A percentile compares a stretch with the other conserved stretches of the same genome.
phyloP scores from a whole-genome alignment of 2,113 vertebrate species.

The Tetrax tetrax region DNA sequence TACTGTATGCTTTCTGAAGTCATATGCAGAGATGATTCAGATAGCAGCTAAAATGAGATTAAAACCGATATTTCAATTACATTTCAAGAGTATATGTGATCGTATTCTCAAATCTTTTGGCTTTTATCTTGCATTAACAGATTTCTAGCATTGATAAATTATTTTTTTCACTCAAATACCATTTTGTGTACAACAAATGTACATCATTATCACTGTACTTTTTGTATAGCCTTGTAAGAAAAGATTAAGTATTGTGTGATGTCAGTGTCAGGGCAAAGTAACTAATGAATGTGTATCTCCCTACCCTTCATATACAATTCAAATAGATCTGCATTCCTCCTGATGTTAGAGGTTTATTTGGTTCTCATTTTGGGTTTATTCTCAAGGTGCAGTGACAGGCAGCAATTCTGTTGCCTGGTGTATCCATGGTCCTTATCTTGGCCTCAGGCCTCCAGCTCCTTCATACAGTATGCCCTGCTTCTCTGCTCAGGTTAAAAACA shows the following conservation, averaged over 20 bases:
- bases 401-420: neutral
- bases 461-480: neutral
- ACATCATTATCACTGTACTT: neutral
- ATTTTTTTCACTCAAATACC: neutral
- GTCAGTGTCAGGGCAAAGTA: neutral
- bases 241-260: neutral
- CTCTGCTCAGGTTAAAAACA: neutral
- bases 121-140: neutral
- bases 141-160: neutral
- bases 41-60: conserved; percentile 14
- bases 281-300: neutral
- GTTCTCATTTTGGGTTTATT: neutral
- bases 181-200: neutral
- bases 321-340: neutral
- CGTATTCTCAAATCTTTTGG: neutral
- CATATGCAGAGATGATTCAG: neutral
- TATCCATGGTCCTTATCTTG: neutral
- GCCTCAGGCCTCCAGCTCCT: neutral
- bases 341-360: neutral
- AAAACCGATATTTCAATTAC: neutral
- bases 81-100: neutral
- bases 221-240: neutral
- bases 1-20: neutral
- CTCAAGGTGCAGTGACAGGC: neutral
- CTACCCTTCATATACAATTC: neutral